Conservation (phyloP, 2,888 invertebrate species). For the Nineta flava region DNA sequence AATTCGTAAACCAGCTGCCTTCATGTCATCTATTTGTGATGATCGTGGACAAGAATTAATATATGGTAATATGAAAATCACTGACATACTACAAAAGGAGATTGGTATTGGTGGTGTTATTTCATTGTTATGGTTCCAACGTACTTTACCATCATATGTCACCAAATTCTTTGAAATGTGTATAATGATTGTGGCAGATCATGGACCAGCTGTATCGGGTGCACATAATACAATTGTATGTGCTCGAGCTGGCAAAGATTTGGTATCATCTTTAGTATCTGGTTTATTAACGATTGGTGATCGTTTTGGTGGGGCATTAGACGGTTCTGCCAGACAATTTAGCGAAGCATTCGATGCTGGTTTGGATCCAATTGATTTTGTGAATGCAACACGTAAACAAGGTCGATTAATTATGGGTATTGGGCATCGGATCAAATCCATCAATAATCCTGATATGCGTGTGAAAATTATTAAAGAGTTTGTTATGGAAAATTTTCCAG, state of each 20-base stretch:
- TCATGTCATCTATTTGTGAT: conserved; percentile 99
- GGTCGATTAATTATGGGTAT: conserved; percentile 99
- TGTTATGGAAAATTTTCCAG: conserved; percentile 84
- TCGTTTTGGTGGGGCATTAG: conserved; percentile 94
- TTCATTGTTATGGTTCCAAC: conserved; percentile 95
- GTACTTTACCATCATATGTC: conserved; percentile 84
- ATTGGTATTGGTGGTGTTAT: conserved; percentile 97
- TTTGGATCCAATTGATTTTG: conserved; percentile 94
- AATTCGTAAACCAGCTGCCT: conserved; percentile 96
- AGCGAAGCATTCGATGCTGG: conserved; percentile 91
- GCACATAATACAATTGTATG: conserved; percentile 98
- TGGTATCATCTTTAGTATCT: conserved; percentile 89
- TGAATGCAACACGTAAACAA: conserved; percentile 91
- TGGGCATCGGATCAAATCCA: conserved; percentile 78
- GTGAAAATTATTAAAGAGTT: conserved; percentile 95
- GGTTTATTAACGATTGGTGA: conserved; percentile 97
- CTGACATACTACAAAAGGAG: conserved; percentile 79
- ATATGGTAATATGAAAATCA: conserved; percentile 89
- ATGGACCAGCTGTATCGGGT: conserved; percentile 96
- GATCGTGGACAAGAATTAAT: conserved; percentile 93
- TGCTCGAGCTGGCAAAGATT: conserved; percentile 92
- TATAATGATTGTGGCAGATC: conserved; percentile 97
- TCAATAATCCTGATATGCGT: conserved; percentile 97
- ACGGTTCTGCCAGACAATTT: conserved; percentile 95
- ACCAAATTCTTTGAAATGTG: conserved; percentile 98